Percentiles rank a stretch among this genome's conserved stretches.
phyloP scores from a whole-genome alignment of 1,140 invertebrate species.

The Nilaparvata lugens region DNA sequence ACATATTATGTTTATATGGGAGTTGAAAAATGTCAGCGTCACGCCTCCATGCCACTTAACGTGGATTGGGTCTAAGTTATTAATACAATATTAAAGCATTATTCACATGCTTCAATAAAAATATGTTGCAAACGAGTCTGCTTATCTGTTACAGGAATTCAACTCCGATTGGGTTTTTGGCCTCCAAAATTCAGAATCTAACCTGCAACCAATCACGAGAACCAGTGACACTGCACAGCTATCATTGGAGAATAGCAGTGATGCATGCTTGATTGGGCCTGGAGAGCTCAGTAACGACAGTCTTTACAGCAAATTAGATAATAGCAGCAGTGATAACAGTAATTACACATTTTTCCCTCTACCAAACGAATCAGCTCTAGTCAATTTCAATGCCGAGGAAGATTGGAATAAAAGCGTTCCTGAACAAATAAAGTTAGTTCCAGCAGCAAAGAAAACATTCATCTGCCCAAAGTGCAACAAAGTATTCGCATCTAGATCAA shows the following conservation, averaged over 20 bases:
- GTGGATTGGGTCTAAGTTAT: too few species aligned
- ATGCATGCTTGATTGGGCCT: too few species aligned
- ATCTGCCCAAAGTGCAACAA: background rate
- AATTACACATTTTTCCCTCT: background rate
- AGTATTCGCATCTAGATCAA: background rate
- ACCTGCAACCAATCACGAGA: background rate
- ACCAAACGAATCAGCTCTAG: background rate
- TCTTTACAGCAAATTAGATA: background rate
- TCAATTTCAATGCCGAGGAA: background rate
- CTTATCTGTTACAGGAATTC: background rate
- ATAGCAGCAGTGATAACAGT: constrained; percentile 1
- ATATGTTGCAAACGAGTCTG: too few species aligned
- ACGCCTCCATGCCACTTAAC: too few species aligned
- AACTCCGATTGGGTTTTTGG: background rate
- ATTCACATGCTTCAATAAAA: too few species aligned
- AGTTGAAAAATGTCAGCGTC: too few species aligned
- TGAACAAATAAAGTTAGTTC: background rate
- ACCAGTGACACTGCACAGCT: background rate
- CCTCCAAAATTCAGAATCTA: background rate
- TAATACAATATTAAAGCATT: too few species aligned
- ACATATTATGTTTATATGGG: too few species aligned
- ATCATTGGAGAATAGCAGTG: background rate
- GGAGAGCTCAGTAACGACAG: background rate
- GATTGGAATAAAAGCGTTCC: constrained; percentile 2
- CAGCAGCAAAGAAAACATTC: background rate